Conservation (phyloP, 2,888 invertebrate species). For the Patella caerulea region DNA sequence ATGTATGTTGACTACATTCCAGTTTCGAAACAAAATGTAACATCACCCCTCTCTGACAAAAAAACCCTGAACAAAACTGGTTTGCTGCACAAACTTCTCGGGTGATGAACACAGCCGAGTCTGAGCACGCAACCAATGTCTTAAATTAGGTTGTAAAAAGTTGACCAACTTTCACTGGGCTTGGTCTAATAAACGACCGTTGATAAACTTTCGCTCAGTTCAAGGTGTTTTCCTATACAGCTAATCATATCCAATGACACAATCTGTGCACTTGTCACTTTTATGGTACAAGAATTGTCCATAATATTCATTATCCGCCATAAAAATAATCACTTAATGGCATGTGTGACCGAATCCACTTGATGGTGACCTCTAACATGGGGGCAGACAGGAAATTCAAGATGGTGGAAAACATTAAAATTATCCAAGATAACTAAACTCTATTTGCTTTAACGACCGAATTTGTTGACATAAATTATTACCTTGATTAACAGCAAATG, state of each 20-base stretch:
- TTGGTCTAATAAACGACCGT: too few relatives aligned
- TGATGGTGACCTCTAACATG: slow-evolving; percentile 21
- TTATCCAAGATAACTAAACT: slow-evolving; percentile 8
- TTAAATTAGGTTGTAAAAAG: too few relatives aligned
- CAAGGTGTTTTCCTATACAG: slow-evolving; percentile 3
- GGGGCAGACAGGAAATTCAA: slow-evolving; percentile 10
- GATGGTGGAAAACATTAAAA: slow-evolving; percentile 20
- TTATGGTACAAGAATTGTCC: slow-evolving; percentile 24
- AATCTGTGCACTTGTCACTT: slow-evolving; percentile 17
- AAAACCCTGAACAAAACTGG: too few relatives aligned
- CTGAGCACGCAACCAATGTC: too few relatives aligned
- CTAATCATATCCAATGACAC: slow-evolving; percentile 4
- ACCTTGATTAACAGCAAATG: slow-evolving; percentile 2
- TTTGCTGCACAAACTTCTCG: too few relatives aligned
- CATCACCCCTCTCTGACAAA: too few relatives aligned
- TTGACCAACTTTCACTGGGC: too few relatives aligned
- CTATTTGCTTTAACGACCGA: slow-evolving; percentile 2
- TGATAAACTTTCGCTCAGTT: not conserved
- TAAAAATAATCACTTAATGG: slow-evolving; percentile 24
- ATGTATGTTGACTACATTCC: too few relatives aligned
- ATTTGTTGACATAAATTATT: slow-evolving; percentile 6
- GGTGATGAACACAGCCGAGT: too few relatives aligned
- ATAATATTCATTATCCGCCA: slow-evolving; percentile 22
- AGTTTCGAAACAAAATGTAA: too few relatives aligned
- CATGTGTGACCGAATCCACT: slow-evolving; percentile 13